A percentile compares a stretch with the other conserved stretches of the same genome.
These are phyloP conservation scores for Acromyrmex charruanus DNA, from an alignment of 1,140 invertebrate genomes.

Conservation along the genomic window DNA sequence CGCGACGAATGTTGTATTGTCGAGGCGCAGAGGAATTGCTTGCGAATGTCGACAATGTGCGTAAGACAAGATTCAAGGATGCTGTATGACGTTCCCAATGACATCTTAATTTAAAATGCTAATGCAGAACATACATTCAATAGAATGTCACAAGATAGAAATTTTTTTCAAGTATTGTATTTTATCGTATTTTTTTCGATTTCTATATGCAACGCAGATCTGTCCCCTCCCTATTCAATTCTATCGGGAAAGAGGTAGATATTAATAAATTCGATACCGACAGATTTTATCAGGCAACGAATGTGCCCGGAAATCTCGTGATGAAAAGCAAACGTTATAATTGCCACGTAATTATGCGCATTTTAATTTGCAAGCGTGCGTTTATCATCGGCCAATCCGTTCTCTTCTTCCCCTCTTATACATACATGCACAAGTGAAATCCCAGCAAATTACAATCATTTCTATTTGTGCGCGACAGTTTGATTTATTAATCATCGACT, in stretches of 20 bases:
- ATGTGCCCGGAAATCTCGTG: constrained; percentile 40
- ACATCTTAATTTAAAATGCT: neutral
- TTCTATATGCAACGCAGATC: too few species aligned
- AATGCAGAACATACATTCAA: neutral
- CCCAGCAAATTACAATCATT: constrained; percentile 77
- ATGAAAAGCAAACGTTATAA: constrained; percentile 78
- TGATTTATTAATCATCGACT: constrained; percentile 81
- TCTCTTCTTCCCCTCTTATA: constrained; percentile 16
- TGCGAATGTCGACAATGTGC: neutral
- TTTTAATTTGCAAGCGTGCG: constrained; percentile 74
- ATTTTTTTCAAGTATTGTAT: neutral
- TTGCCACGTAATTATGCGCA: constrained; percentile 80
- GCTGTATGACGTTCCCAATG: neutral
- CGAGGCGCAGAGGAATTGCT: constrained; percentile 23
- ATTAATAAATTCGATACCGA: constrained; percentile 27
- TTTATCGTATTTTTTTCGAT: neutral
- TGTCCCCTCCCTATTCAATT: neutral
- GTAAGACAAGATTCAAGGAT: constrained; percentile 3
- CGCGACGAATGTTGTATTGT: constrained; percentile 12
- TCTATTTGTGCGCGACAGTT: constrained; percentile 75
- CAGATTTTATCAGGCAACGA: constrained; percentile 27
- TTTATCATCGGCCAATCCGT: neutral
- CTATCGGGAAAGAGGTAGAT: neutral
- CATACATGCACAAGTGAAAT: constrained; percentile 58
- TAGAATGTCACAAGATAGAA: too few species aligned